Conservation (phyloP, 1,140 invertebrate genomes). For the Vollenhovia emeryi region DNA sequence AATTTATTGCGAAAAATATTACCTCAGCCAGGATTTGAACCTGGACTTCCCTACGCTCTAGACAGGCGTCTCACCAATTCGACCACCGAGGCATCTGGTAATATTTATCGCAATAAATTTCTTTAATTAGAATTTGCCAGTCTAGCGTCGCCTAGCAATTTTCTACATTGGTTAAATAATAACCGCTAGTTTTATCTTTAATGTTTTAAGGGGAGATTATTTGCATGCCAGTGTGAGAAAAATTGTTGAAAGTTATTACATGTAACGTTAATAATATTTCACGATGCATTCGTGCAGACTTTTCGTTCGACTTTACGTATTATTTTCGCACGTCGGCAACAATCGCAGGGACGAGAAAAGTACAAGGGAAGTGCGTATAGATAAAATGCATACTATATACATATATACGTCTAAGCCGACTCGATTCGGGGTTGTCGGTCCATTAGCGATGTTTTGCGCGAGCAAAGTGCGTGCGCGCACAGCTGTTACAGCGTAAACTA, state of each 20-base stretch:
- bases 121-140: too few relatives aligned
- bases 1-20: too few relatives aligned
- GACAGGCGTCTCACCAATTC: too few relatives aligned
- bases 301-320: neutral
- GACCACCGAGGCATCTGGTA: too few relatives aligned
- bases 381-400: constrained; percentile 19
- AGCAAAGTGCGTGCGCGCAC: constrained; percentile 76
- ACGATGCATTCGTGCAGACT: neutral
- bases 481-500: constrained; percentile 79
- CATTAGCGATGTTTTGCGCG: constrained; percentile 80
- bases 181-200: neutral
- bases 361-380: neutral
- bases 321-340: neutral
- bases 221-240: neutral
- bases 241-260: neutral
- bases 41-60: too few relatives aligned
- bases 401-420: constrained; percentile 65
- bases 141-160: too few relatives aligned
- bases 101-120: too few relatives aligned
- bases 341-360: neutral
- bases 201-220: neutral
- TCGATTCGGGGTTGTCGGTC: constrained; percentile 72
- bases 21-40: too few relatives aligned
- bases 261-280: neutral
- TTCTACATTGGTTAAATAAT: too few relatives aligned